Conservation (phyloP, 1,140 invertebrate species). For the Ceratina calcarata region DNA sequence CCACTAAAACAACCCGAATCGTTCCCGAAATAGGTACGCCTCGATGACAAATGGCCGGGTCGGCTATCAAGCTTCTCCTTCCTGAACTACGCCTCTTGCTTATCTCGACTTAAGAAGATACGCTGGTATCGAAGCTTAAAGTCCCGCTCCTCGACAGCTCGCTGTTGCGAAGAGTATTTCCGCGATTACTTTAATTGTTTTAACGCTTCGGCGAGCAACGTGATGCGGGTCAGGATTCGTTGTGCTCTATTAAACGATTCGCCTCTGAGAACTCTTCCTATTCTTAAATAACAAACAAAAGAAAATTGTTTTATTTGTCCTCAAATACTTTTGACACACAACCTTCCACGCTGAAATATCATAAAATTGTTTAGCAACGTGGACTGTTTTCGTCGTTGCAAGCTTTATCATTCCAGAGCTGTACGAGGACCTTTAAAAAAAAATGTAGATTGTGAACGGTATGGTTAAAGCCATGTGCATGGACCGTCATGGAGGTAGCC, state of each 20-base stretch:
- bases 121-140: slow-evolving; percentile 28
- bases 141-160: slow-evolving; percentile 13
- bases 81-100: slow-evolving; percentile 11
- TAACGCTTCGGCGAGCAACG: slow-evolving; percentile 3
- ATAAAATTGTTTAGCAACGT: no score
- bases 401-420: not conserved
- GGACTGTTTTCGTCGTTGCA: no score
- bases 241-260: not conserved
- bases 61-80: slow-evolving; percentile 5
- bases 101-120: slow-evolving; percentile 48
- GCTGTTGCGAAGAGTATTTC: slow-evolving; percentile 40
- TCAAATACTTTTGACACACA: no score
- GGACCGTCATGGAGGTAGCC: not conserved
- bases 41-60: slow-evolving; percentile 38
- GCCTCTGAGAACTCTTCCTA: no score
- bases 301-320: no score
- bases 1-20: slow-evolving; percentile 41
- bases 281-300: no score
- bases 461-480: not conserved
- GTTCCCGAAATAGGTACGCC: slow-evolving; percentile 37
- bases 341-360: no score
- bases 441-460: not conserved
- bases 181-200: slow-evolving; percentile 48
- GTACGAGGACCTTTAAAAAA: no score
- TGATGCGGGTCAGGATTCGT: not conserved